Evolutionary conservation across 2,113 vertebrate genomes (phyloP), one percentile per base, ranked within the genome.

Genomic region (Misgurnus anguillicaudatus): DNA sequence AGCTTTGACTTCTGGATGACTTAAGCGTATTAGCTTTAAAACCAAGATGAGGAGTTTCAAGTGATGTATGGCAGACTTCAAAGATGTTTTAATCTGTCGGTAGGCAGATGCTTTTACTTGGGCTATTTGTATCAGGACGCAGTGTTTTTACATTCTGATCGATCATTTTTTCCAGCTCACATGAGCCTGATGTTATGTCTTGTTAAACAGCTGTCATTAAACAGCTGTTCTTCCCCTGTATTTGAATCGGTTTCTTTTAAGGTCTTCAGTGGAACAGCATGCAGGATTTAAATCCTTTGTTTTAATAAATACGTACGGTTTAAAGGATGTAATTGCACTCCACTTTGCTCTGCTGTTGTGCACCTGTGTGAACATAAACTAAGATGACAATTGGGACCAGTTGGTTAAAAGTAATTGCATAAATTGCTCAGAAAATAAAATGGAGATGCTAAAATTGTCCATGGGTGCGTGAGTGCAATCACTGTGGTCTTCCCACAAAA

Each of bases 11-110:
- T 88, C 85, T 79, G 88, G 87, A 88, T 89, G 90, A 90, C 90
- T 92, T 92, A 91, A 92, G 90, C 91, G 87, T 91, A 91, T 91
- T 92, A 92, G 90, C 87, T 89, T 90, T 87, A 90, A 89, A 90
- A 90, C 86, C 87, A 80, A 77, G 89, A 88, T 90, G 88, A 31
- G 86, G 86, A 89, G 88, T 87, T 87, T 90, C 85, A 85, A 86
- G 85, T 90, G 89, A 90, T 90, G 88, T 89, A 91, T 86, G 85
- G 88, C 85, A 85, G 85, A 91, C 92, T 90, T 93, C 92, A 92
- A 91, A 92, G 91, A 91, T 90, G 87, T 86, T 89, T 89, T 91
- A 93, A 92, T 91, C 91, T 90, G 89, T 90, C 87, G 80, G 88
- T 87, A 87, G 87, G 89, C 89, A 89, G 13, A 51, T 85, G 85